Base-by-base conservation (phyloP, 2,888 invertebrate species). In the Himalopsyche anomala region DNA sequence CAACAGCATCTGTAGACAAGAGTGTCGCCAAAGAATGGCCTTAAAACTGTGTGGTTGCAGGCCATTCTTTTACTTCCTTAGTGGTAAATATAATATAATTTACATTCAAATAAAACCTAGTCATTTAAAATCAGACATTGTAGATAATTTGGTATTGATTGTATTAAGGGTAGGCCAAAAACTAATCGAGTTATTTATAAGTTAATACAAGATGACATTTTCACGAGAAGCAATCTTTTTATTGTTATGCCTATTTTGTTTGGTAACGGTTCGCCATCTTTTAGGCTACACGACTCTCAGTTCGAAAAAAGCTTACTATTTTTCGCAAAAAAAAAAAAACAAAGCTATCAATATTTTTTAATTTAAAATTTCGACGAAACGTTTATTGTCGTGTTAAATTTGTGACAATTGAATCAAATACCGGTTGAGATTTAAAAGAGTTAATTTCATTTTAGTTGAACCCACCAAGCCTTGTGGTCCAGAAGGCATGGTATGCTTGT, bases 21-120 rank as follows among this genome's bases (percentile, higher is more conserved):
- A 92, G 0, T 95, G 95, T 89, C 91, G 95, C 15, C 93, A 93
- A 89, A 90, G 91, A 45, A 87, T 94, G 11, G 93, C 94, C 0
- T 85, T 93, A 74, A 90, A 93, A 81, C 89, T 93, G 5, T 95
- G 95, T 88, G 93, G 93, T 0, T 95, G 95, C 89, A 92, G 91
- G 42, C 95, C 95, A 0, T 94, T 94, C 88, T 95, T 94, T 89
- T 95, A 95, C 88, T 92, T 93, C 83, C 93, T 93, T 89, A 92
- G 93, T 89, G 92, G 94, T 93, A 90, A 89, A 86, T 88, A 42
- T 19, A n/a, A 28, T 19, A 54, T 19, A 5, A 45, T 11, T 9
- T 9, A 0, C 0, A 45, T 11, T 9, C 11, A 45, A 28, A 2
- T 45, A 2, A 45, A 45, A 11, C 9, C 0, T 9, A 45, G 45